These are phyloP conservation scores for Tyrannus savana DNA, from an alignment of 2,113 vertebrate species.

Conservation along the genomic window DNA sequence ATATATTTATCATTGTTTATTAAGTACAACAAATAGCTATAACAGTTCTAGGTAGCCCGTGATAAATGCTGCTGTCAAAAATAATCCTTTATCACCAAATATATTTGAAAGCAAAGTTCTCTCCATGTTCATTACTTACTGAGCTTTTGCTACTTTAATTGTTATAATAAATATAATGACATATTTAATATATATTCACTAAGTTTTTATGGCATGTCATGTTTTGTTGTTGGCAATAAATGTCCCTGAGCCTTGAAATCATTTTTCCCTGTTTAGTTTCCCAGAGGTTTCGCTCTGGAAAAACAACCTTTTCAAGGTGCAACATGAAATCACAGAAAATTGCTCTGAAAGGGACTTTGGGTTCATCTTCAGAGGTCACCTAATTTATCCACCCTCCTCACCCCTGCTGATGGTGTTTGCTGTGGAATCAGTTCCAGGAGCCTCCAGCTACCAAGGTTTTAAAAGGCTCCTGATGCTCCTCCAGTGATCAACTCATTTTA, in stretches of 20 bases:
- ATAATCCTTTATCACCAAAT: slow-evolving; percentile 68
- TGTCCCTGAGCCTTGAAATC: slow-evolving; percentile 44
- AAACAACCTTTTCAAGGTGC: neutral
- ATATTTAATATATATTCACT: slow-evolving; percentile 69
- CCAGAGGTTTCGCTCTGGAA: neutral
- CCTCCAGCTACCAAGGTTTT: neutral
- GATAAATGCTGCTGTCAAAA: slow-evolving; percentile 63
- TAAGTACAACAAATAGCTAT: slow-evolving; percentile 56
- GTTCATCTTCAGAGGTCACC: neutral
- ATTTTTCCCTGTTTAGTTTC: neutral
- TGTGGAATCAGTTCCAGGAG: neutral
- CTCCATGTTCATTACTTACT: slow-evolving; percentile 69
- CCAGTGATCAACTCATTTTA: neutral
- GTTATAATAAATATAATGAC: slow-evolving; percentile 73
- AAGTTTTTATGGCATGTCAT: slow-evolving; percentile 59
- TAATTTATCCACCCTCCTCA: neutral
- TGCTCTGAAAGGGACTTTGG: neutral
- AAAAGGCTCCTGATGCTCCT: neutral
- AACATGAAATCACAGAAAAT: neutral
- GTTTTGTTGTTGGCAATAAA: slow-evolving; percentile 73
- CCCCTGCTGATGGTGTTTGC: neutral
- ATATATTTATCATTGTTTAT: slow-evolving; percentile 67
- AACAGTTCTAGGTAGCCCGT: slow-evolving; percentile 42
- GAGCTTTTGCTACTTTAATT: slow-evolving; percentile 75
- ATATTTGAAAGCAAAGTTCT: slow-evolving; percentile 70